Base-by-base conservation (phyloP, 2,888 invertebrate genomes). In the Muschampia plurimacula region DNA sequence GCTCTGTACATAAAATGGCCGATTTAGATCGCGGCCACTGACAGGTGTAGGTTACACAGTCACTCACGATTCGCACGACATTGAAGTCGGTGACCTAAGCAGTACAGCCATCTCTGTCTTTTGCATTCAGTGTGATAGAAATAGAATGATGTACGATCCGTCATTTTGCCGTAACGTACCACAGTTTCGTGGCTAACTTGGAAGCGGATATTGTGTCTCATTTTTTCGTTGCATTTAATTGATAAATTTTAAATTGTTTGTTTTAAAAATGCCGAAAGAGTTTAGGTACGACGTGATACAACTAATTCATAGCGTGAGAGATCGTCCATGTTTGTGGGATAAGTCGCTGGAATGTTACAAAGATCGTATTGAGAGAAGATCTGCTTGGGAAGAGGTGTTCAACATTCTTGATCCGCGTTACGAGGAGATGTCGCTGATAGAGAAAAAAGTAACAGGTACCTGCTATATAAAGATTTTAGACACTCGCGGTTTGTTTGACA, bases 311-410 rank as follows among this genome's bases (percentile, higher is more conserved):
- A 78, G 78, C 1, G 85, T 94, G 1, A 81, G 79, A 66, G 86
- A 88, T 1, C 82, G 90, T 0, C 91, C 92, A 0, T 91, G 90
- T 72, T 79, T 94, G 68, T 94, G 94, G 94, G 89, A 94, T 78
- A 92, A 87, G 77, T 83, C 83, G n/a, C 77, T 85, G 52, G 93
- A 93, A 59, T 83, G 81, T 72, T 92, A 94, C 74, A 94, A 92
- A 78, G 93, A 93, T 78, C 86, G 90, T 0, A 77, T 86, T 0
- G 93, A 93, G 79, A 84, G 91, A 59, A 80, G 89, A 55, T 73
- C 75, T 13, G 90, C 93, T 78, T 94, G 94, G 94, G 88, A 89
- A 67, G 88, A 92, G 75, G 90, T 94, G 77, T 93, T 89, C 74
- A 78, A 77, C 13, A 78, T 81, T 52, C 78, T 94, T 9, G 91